phyloP scores from a whole-genome alignment of 2,797 vertebrate species.

The Pangasius macronema region DNA sequence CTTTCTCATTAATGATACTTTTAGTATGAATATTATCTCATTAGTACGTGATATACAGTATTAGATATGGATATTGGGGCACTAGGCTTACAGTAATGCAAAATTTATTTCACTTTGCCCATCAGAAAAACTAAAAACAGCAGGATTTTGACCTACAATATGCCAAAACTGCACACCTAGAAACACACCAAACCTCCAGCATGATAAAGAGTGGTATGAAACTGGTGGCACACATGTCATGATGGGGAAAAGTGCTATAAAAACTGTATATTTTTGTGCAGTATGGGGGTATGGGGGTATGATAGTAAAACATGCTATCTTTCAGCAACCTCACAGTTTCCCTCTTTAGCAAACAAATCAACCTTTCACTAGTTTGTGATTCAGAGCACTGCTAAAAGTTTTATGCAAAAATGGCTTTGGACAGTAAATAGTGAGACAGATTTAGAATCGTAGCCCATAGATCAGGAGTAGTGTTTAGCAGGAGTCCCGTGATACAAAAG shows the following conservation, averaged over 20 bases:
- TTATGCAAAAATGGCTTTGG: constrained; percentile 2
- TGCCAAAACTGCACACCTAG: background rate
- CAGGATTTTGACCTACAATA: background rate
- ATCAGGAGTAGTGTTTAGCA: background rate
- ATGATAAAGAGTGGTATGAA: background rate
- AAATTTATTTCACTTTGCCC: background rate
- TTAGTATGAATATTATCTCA: background rate
- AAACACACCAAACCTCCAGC: background rate
- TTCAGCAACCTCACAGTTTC: background rate
- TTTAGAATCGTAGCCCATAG: background rate
- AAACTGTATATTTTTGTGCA: background rate
- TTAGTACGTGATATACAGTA: background rate
- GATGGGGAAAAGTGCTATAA: background rate
- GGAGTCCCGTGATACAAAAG: background rate
- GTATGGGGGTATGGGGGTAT: too few relatives aligned
- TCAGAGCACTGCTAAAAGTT: background rate
- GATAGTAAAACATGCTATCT: background rate
- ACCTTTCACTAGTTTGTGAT: background rate
- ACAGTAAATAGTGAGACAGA: background rate
- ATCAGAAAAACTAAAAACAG: background rate
- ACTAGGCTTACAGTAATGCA: constrained; percentile 9
- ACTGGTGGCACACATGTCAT: background rate
- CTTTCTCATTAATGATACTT: background rate
- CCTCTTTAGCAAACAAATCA: constrained; percentile 1
- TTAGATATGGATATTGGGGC: background rate